These are phyloP conservation scores for Corvus hawaiiensis DNA, from an alignment of 2,113 vertebrate genomes.

Conservation along the genomic window DNA sequence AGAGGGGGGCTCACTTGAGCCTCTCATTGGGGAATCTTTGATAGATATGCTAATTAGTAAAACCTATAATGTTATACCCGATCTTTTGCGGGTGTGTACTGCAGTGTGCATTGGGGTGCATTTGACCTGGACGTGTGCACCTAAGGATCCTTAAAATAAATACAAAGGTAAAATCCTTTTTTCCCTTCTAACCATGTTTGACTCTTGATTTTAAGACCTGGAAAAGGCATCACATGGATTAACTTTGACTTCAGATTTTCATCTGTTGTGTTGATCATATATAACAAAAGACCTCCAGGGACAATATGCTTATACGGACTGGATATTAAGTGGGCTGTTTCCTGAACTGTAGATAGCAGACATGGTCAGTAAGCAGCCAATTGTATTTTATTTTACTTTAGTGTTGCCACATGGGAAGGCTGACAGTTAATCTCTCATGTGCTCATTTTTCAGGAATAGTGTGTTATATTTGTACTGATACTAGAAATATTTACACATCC, in stretches of 20 bases:
- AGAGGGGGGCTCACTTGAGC: too few species aligned
- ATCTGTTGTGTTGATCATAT: neutral
- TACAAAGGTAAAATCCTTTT: too few species aligned
- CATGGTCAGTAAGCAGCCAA: neutral
- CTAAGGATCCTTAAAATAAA: too few species aligned
- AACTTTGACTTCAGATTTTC: slow-evolving; percentile 19
- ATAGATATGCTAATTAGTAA: too few species aligned
- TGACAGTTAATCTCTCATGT: neutral
- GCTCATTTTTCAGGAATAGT: neutral
- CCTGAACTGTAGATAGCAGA: neutral
- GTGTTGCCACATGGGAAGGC: neutral
- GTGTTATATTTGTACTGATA: neutral
- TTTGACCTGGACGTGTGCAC: too few species aligned
- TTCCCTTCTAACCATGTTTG: too few species aligned
- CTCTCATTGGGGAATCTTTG: too few species aligned
- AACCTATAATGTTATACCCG: too few species aligned
- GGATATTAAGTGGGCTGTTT: neutral
- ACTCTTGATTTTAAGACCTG: too few species aligned
- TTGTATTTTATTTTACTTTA: neutral
- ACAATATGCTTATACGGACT: neutral
- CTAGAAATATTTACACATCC: neutral
- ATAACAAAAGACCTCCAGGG: neutral
- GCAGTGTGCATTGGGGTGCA: too few species aligned
- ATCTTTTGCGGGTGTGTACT: too few species aligned
- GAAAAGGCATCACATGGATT: neutral